phyloP scores from a whole-genome alignment of 2,888 invertebrate species.

The Lepeophtheirus nordmannii region DNA sequence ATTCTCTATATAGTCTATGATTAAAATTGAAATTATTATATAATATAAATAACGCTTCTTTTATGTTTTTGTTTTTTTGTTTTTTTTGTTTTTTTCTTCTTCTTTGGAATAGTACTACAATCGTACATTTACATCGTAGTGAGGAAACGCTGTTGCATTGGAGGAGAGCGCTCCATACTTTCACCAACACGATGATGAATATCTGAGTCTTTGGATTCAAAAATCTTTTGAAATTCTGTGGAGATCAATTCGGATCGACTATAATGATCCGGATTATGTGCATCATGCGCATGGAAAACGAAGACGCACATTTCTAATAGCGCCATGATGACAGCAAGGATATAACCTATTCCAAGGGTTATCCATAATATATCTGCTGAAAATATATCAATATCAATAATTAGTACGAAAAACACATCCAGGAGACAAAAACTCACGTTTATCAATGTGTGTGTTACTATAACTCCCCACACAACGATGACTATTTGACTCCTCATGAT shows the following conservation, averaged over 20 bases:
- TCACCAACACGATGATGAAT: conserved; percentile 1
- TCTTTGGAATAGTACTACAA: too few relatives aligned
- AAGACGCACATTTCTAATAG: not conserved
- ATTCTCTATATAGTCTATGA: too few relatives aligned
- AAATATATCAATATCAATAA: too few relatives aligned
- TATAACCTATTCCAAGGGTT: not conserved
- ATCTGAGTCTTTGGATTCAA: conserved; percentile 1
- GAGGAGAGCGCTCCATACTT: conserved; percentile 3
- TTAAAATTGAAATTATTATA: too few relatives aligned
- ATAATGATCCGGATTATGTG: not conserved
- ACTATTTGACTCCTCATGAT: not conserved
- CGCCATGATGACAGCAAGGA: not conserved
- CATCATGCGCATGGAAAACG: not conserved
- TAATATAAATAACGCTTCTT: too few relatives aligned
- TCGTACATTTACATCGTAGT: not conserved
- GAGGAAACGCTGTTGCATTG: not conserved
- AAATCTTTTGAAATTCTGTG: not conserved
- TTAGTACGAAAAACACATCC: too few relatives aligned
- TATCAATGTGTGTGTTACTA: not conserved
- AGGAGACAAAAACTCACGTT: not conserved
- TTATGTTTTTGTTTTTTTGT: too few relatives aligned
- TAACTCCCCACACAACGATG: too few relatives aligned
- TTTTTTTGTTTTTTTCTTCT: too few relatives aligned
- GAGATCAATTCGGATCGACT: conserved; percentile 2
- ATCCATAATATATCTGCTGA: not conserved